phyloP scores from a whole-genome alignment of 2,113 vertebrate species.

The Anhinga rufa region DNA sequence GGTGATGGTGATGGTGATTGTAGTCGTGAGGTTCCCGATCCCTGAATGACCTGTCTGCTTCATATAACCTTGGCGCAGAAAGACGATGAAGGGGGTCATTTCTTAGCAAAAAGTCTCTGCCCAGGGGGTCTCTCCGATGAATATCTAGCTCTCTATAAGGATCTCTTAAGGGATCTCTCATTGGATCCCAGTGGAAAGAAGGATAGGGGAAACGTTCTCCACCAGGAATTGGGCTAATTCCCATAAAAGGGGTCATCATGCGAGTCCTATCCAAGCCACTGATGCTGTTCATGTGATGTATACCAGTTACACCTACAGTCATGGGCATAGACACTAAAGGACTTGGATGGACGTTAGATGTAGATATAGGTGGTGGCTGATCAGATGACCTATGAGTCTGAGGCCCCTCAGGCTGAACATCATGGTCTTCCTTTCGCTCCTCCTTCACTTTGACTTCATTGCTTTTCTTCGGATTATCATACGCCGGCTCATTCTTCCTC shows the following conservation, averaged over 20 bases:
- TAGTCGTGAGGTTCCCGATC: constrained; percentile 94
- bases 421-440: constrained; percentile 92
- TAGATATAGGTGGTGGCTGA: constrained; percentile 74
- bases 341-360: constrained; percentile 78
- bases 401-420: constrained; percentile 77
- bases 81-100: constrained; percentile 90
- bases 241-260: constrained; percentile 95
- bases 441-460: constrained; percentile 95
- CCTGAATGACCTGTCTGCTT: constrained; percentile 89
- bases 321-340: constrained; percentile 83
- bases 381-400: constrained; percentile 74
- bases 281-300: constrained; percentile 92
- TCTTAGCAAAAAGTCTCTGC: constrained; percentile 87
- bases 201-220: constrained; percentile 95
- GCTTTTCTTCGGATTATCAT: constrained; percentile 88
- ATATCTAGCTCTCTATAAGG: constrained; percentile 92
- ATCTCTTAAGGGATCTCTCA: constrained; percentile 85
- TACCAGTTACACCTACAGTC: constrained; percentile 85
- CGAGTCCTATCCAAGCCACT: constrained; percentile 92
- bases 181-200: constrained; percentile 96
- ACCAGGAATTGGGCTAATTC: constrained; percentile 92
- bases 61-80: constrained; percentile 82
- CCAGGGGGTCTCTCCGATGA: constrained; percentile 79
- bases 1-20: constrained; percentile 85
- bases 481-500: constrained; percentile 82